A percentile compares a stretch with the other conserved stretches of the same genome.
Conservation (phyloP, 2,113 vertebrate genomes). For the Leucoraja erinaceus region DNA sequence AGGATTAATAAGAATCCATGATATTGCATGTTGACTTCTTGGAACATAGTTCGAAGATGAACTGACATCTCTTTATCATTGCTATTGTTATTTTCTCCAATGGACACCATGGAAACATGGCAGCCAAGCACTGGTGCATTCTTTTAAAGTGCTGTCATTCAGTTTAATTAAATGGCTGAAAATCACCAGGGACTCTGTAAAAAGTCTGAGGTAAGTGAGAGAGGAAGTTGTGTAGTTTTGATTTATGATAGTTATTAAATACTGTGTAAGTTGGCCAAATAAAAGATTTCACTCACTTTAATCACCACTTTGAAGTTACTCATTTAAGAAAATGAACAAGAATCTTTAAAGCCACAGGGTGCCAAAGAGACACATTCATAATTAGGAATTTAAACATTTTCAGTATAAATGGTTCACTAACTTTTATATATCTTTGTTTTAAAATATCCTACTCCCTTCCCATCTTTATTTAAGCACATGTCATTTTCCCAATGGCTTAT, state of each 20-base stretch:
- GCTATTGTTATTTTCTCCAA: conserved; percentile 1
- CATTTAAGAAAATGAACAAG: conserved; percentile 21
- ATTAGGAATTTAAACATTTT: conserved; percentile 5
- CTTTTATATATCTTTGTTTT: not conserved
- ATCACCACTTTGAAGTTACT: conserved; percentile 35
- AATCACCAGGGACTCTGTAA: conserved; percentile 37
- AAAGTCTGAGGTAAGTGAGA: conserved; percentile 38
- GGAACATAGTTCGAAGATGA: not conserved
- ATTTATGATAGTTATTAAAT: conserved; percentile 37
- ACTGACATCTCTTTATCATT: not conserved
- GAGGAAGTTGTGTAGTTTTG: conserved; percentile 38
- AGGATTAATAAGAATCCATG: not conserved
- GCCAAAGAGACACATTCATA: conserved; percentile 25
- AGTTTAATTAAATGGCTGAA: conserved; percentile 37
- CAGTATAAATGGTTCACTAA: not conserved
- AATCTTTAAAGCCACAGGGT: conserved; percentile 17
- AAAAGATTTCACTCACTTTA: conserved; percentile 38
- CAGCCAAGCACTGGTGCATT: not conserved
- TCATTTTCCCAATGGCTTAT: not conserved
- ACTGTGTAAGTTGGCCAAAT: conserved; percentile 31
- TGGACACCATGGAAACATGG: conserved; percentile 10
- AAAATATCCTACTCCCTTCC: not conserved
- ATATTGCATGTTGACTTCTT: not conserved
- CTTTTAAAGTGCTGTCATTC: conserved; percentile 9
- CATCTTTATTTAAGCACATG: not conserved